These are phyloP conservation scores for Scomberomorus guttatus DNA, from an alignment of 2,797 vertebrate species.

Conservation along the genomic window DNA sequence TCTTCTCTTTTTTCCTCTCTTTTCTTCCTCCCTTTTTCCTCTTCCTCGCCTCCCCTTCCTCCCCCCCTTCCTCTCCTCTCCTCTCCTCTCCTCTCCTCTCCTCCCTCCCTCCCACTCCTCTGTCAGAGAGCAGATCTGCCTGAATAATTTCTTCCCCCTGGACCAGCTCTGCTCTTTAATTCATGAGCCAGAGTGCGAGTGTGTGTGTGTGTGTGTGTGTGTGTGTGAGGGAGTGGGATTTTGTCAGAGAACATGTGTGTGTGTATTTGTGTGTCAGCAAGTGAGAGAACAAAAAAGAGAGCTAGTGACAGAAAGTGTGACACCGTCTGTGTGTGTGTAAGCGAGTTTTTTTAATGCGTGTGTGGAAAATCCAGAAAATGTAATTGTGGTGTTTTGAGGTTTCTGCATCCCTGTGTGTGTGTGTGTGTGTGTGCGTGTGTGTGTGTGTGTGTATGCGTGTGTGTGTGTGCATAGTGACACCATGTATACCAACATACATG, in stretches of 20 bases:
- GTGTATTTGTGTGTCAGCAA: conserved; percentile 72
- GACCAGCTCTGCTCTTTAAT: conserved; percentile 84
- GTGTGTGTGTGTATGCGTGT: not conserved
- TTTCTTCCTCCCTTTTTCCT: conserved; percentile 14
- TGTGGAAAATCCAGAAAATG: conserved; percentile 44
- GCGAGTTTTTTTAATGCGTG: conserved; percentile 35
- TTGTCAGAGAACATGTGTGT: conserved; percentile 50
- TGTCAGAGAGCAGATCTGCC: conserved; percentile 82
- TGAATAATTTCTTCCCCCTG: conserved; percentile 84
- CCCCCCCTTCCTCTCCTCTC: conserved; percentile 72
- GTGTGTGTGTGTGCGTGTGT: conserved; percentile 5
- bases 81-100: conserved; percentile 20
- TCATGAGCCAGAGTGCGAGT: conserved; percentile 76
- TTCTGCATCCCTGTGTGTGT: conserved; percentile 12
- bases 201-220: conserved; percentile 20
- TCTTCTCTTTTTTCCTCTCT: conserved; percentile 23
- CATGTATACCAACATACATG: too few species aligned
- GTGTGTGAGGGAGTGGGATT: conserved; percentile 18
- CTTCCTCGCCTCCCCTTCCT: conserved; percentile 12
- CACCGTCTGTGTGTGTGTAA: conserved; percentile 36
- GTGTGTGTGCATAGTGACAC: not conserved
- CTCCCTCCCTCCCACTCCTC: conserved; percentile 73
- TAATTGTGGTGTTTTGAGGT: conserved; percentile 55
- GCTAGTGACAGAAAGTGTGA: conserved; percentile 70
- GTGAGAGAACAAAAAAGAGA: conserved; percentile 69